Conservation (phyloP, 2,888 invertebrate genomes). For the Aspidiotus rigidus region DNA sequence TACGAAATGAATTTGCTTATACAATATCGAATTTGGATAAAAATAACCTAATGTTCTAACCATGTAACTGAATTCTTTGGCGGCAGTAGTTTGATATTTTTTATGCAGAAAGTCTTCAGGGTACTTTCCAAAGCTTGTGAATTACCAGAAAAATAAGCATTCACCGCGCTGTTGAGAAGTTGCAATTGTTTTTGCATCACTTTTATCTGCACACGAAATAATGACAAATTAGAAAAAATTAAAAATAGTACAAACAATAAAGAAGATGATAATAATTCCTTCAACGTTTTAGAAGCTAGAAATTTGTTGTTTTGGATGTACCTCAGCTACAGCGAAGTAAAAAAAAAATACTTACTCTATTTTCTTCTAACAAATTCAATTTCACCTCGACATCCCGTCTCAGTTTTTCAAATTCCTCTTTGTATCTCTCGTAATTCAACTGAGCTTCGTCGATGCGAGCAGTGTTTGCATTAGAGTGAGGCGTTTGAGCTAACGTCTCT, state of each 20-base stretch:
- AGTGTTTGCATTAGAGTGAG: slow-evolving; percentile 48
- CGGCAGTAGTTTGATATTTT: slow-evolving; percentile 78
- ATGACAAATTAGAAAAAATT: too few relatives aligned
- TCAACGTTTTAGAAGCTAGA: neutral
- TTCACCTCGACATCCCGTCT: slow-evolving; percentile 90
- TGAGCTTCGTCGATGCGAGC: slow-evolving; percentile 68
- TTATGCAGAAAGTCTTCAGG: slow-evolving; percentile 89
- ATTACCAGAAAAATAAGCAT: slow-evolving; percentile 95
- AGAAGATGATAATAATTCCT: neutral
- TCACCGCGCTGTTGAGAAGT: slow-evolving; percentile 90
- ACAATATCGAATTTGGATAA: too few relatives aligned
- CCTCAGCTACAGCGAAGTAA: neutral
- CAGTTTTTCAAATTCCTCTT: slow-evolving; percentile 83
- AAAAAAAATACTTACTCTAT: slow-evolving; percentile 58
- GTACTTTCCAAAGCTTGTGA: slow-evolving; percentile 86
- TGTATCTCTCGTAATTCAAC: slow-evolving; percentile 71
- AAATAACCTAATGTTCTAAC: slow-evolving; percentile 58
- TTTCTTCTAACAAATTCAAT: slow-evolving; percentile 92
- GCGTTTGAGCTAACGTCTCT: slow-evolving; percentile 64
- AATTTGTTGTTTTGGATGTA: neutral
- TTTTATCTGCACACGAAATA: slow-evolving; percentile 66
- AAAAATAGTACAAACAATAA: too few relatives aligned
- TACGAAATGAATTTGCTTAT: too few relatives aligned
- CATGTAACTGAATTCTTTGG: slow-evolving; percentile 54
- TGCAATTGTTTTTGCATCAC: slow-evolving; percentile 97